A percentile compares a stretch with the other conserved stretches of the same genome.
Evolutionary conservation across 2,797 vertebrate species (phyloP).

Genomic region (Argentina silus): DNA sequence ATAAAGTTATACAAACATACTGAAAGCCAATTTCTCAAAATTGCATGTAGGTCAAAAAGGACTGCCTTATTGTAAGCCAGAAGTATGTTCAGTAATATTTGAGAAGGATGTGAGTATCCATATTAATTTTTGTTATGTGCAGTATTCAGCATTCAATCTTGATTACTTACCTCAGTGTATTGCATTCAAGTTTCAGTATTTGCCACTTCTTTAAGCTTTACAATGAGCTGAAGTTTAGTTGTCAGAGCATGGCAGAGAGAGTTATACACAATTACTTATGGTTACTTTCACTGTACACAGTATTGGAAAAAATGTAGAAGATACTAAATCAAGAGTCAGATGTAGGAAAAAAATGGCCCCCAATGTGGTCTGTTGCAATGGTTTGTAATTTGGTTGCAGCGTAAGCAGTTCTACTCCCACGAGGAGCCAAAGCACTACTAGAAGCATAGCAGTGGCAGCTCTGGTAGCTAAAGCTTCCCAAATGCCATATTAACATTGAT

Average conservation of each 20-base stretch:
- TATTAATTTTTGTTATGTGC: background rate
- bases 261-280: constrained; percentile 2
- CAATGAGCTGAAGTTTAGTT: background rate
- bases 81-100: constrained; percentile 30
- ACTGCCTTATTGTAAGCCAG: constrained; percentile 14
- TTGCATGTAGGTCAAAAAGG: constrained; percentile 39
- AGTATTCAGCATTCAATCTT: background rate
- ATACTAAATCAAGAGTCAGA: background rate
- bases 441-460: constrained; percentile 53
- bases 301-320: background rate
- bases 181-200: background rate
- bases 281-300: background rate
- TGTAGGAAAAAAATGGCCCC: background rate
- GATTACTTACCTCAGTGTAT: background rate
- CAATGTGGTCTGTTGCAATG: background rate
- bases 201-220: background rate
- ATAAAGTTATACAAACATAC: constrained; percentile 59
- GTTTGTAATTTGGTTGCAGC: background rate
- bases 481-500: constrained; percentile 61
- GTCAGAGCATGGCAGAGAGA: background rate
- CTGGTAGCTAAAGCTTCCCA: constrained; percentile 55
- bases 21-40: constrained; percentile 24
- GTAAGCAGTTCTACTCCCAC: constrained; percentile 16
- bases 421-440: constrained; percentile 56
- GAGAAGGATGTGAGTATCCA: constrained; percentile 16